A percentile compares a stretch with the other conserved stretches of the same genome.
These are phyloP conservation scores for Gymnocheta viridis DNA, from an alignment of 2,888 invertebrate genomes.

Conservation along the genomic window DNA sequence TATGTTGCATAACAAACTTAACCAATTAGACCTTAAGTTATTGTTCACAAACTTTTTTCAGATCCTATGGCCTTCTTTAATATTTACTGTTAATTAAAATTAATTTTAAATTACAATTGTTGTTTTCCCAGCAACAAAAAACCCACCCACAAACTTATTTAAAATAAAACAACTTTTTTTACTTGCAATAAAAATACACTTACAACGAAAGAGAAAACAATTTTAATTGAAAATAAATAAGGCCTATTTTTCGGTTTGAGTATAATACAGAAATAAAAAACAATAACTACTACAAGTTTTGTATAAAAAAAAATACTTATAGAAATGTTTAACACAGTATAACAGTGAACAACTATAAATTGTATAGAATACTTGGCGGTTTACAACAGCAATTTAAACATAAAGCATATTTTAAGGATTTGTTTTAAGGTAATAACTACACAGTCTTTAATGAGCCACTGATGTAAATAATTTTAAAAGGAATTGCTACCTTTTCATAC, in stretches of 20 bases:
- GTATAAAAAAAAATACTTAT: not conserved
- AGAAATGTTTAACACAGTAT: not conserved
- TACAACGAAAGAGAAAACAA: not conserved
- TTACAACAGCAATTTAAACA: not conserved
- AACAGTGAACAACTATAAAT: conserved; percentile 6
- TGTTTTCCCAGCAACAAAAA: not conserved
- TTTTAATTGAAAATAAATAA: conserved; percentile 66
- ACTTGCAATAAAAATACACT: not conserved
- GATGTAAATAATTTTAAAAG: too few species aligned
- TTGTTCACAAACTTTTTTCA: not conserved
- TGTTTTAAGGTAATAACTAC: not conserved
- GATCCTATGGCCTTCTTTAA: not conserved
- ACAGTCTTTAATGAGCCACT: too few species aligned
- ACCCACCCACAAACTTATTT: not conserved
- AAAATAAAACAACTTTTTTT: conserved; percentile 16
- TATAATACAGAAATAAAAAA: not conserved
- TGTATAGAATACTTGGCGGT: not conserved
- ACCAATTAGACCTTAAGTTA: not conserved
- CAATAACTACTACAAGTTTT: not conserved
- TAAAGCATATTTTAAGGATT: conserved; percentile 22
- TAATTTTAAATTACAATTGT: conserved; percentile 36
- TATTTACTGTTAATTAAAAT: conserved; percentile 45
- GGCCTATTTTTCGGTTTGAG: conserved; percentile 28
- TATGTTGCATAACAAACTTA: conserved; percentile 6
- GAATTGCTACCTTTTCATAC: too few species aligned